These are phyloP conservation scores for Calyptomena viridis DNA, from an alignment of 2,113 vertebrate species.

Conservation along the genomic window DNA sequence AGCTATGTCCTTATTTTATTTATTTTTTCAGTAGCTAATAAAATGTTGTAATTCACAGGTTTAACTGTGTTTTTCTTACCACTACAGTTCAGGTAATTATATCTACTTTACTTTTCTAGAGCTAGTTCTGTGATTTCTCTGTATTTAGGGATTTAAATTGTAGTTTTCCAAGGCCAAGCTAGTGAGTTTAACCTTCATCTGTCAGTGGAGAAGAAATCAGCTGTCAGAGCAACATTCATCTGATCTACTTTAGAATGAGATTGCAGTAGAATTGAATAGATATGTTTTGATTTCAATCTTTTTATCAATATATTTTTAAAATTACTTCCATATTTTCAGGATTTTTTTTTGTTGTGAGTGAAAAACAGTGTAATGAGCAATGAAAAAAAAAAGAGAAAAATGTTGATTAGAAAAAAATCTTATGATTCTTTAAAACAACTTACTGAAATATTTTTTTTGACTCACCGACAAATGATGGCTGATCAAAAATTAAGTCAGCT, in stretches of 20 bases:
- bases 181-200: background rate
- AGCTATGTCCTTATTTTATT: background rate
- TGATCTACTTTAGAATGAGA: background rate
- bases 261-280: background rate
- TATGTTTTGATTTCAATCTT: background rate
- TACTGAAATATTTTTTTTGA: background rate
- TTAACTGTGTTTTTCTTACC: background rate
- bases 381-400: background rate
- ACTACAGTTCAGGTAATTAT: background rate
- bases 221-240: background rate
- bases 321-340: background rate
- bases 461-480: background rate
- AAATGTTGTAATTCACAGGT: background rate
- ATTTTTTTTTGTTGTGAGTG: background rate
- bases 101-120: background rate
- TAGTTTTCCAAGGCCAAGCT: background rate
- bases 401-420: background rate
- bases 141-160: background rate
- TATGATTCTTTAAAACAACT: background rate
- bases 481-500: background rate
- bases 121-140: background rate
- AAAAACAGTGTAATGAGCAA: background rate
- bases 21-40: background rate
- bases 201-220: background rate
- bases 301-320: background rate